phyloP scores from a whole-genome alignment of 2,797 vertebrate genomes.

The Artibeus lituratus region DNA sequence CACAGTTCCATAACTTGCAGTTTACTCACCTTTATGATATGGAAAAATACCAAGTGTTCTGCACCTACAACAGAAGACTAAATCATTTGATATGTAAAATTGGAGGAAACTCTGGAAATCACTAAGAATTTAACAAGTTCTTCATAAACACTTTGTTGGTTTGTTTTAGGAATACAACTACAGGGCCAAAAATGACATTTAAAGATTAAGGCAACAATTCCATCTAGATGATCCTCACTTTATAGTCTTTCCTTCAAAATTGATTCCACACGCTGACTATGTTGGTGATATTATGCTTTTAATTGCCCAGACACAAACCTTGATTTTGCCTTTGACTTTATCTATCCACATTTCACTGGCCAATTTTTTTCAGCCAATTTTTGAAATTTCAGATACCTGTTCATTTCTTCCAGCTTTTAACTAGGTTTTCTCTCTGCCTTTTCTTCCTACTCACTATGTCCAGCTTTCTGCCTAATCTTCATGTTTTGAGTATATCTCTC shows the following conservation, averaged over 20 bases:
- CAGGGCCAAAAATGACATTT: not conserved
- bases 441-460: not conserved
- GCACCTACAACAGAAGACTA: not conserved
- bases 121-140: not conserved
- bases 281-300: not conserved
- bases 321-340: constrained; percentile 6
- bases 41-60: not conserved
- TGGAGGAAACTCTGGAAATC: constrained; percentile 15
- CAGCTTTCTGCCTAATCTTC: not conserved
- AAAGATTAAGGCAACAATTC: not conserved
- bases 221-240: not conserved
- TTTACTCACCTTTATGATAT: not conserved
- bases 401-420: not conserved
- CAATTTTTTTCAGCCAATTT: not conserved
- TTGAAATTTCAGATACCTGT: not conserved
- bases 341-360: not conserved
- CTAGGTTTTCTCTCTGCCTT: not conserved
- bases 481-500: not conserved
- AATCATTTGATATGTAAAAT: constrained; percentile 19
- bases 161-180: not conserved
- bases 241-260: constrained; percentile 1
- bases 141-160: not conserved
- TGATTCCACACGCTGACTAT: not conserved
- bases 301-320: not conserved
- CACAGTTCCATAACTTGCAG: not conserved